Evolutionary conservation across 64 coral and sea anemone genomes (phyloP), one percentile per base, ranked within the genome.

Genomic region (Stichodactyla helianthus): DNA sequence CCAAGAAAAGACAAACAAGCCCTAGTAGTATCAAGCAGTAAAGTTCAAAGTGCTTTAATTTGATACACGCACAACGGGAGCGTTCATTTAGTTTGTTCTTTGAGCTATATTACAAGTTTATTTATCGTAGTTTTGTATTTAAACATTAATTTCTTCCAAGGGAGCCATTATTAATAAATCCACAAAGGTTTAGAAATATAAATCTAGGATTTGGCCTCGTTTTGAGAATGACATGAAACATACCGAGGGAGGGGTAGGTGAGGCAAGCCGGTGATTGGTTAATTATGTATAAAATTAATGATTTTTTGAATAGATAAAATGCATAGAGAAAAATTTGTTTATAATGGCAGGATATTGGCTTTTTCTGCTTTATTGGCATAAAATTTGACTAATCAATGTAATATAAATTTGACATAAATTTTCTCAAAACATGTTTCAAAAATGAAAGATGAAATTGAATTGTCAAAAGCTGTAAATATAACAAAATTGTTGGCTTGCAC

Each of bases 71-170:
- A 9, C 14, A 15, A 58, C 1, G 19, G 25, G 11, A 74, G 4
- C 12, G 25, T 74, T 23, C 26, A 74, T 12, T 5, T 31, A 1
- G 68, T 31, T 74, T 74, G 68, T 31, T 74, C 23, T 74, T 9
- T 35, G 4, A 27, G n/a, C 68, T 23, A 12, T 74, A 74, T 27
- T 74, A 27, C 22, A 12, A 74, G 68, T 12, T 74, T 74, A 74
- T 74, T 74, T 74, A 74, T 74, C 22, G 35, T 74, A 10, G 27
- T 74, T 74, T 74, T 35, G 68, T 74, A 74, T 74, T 74, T 74
- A 74, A 74, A 5, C n/a, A 10, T 74, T 74, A 28, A 12, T 74
- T 28, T 74, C 25, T 31, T 5, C 1, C 23, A 74, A 6, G 25
- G 25, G 10, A 74, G 27, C 7, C 25, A 10, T 27, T 74, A 74